phyloP scores from a whole-genome alignment of 2,888 invertebrate genomes.

The Agonopterix alstromeriana region DNA sequence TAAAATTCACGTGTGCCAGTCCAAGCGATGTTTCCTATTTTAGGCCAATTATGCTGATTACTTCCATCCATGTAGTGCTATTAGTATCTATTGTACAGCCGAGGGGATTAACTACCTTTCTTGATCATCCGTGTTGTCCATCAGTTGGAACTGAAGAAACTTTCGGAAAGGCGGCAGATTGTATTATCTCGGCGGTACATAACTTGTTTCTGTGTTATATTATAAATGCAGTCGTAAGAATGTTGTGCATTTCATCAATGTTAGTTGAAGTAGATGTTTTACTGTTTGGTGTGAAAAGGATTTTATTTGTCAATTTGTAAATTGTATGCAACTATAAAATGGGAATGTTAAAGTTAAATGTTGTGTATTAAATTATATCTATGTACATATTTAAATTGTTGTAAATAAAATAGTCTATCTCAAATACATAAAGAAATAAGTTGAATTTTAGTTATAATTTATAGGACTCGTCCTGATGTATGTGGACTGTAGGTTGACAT shows the following conservation, averaged over 20 bases:
- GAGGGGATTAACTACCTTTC: no score
- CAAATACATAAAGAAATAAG: slow-evolving; percentile 22
- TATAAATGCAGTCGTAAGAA: not conserved
- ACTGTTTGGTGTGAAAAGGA: slow-evolving; percentile 16
- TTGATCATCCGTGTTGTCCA: no score
- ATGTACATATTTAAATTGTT: slow-evolving; percentile 66
- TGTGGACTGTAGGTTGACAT: slow-evolving; percentile 8
- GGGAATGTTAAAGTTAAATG: slow-evolving; percentile 50
- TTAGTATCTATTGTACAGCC: no score
- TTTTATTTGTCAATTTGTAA: slow-evolving; percentile 26
- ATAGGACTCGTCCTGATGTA: not conserved
- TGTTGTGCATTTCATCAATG: slow-evolving; percentile 29
- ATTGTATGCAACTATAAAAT: slow-evolving; percentile 17
- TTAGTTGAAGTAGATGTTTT: slow-evolving; percentile 25
- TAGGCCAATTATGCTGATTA: no score
- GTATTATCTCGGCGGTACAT: no score
- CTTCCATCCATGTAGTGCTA: no score
- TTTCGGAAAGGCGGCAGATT: no score
- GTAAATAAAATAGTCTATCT: slow-evolving; percentile 70
- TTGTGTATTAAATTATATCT: slow-evolving; percentile 56
- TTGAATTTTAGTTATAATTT: slow-evolving; percentile 16
- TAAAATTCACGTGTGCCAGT: no score
- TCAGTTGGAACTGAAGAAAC: no score
- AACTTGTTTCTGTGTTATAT: no score
- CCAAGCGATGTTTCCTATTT: no score